Conservation (phyloP, 2,113 vertebrate species). For the Aramus guarauna region DNA sequence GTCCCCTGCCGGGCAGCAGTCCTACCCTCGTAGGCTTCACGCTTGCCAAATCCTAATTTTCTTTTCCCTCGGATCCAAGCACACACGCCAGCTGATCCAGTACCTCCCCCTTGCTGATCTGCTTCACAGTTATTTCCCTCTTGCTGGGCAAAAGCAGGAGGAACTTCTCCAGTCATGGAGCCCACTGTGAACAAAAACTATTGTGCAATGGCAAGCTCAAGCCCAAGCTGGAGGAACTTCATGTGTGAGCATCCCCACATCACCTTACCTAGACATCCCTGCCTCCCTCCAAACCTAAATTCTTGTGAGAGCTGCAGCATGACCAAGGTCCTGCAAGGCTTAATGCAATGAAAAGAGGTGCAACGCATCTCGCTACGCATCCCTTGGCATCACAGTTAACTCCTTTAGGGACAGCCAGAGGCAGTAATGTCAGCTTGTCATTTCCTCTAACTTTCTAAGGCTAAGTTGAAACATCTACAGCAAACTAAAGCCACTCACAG, state of each 20-base stretch:
- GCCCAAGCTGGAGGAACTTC: neutral
- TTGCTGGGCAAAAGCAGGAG: neutral
- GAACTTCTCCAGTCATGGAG: neutral
- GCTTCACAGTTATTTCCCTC: neutral
- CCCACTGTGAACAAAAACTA: neutral
- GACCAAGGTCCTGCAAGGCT: neutral
- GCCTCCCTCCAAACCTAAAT: neutral
- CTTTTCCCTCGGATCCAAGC: neutral
- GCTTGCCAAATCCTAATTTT: neutral
- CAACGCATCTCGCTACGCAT: fast-evolving
- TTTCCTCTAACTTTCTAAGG: neutral
- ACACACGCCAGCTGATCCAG: neutral
- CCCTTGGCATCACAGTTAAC: neutral
- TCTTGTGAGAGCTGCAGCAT: neutral
- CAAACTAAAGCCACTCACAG: neutral
- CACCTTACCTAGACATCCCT: neutral
- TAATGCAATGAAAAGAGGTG: neutral
- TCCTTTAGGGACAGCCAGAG: neutral
- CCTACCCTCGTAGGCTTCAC: neutral
- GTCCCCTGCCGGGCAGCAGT: neutral
- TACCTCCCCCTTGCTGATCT: neutral
- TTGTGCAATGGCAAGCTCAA: fast-evolving
- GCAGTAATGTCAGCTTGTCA: neutral
- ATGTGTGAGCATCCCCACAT: fast-evolving
- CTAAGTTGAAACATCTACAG: neutral